Conservation (phyloP, 2,888 invertebrate species). For the Eulithis prunata region DNA sequence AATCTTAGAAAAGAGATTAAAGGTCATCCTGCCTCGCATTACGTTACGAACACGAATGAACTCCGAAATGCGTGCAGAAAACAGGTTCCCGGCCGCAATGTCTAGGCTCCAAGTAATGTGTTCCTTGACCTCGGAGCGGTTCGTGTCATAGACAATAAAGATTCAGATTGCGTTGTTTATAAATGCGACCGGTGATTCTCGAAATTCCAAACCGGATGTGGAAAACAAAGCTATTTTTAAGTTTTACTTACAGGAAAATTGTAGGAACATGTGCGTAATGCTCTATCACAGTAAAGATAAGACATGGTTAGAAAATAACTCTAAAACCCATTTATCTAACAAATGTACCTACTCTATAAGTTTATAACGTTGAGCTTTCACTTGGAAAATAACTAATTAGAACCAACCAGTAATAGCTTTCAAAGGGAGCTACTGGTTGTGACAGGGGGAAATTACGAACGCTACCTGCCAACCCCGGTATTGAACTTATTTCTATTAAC, state of each 20-base stretch:
- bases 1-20: not conserved
- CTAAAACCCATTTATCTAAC: no score
- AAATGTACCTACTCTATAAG: no score
- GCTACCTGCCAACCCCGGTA: no score
- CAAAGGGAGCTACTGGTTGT: no score
- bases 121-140: slow-evolving; percentile 29
- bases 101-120: slow-evolving; percentile 28
- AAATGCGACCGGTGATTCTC: slow-evolving; percentile 11
- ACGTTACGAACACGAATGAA: slow-evolving; percentile 4
- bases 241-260: not conserved
- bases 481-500: no score
- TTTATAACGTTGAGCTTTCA: no score
- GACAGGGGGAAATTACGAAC: no score
- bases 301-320: no score
- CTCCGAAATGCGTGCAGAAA: slow-evolving; percentile 3
- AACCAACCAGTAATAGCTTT: no score
- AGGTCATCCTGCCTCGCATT: not conserved
- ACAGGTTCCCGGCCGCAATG: slow-evolving; percentile 24
- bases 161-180: slow-evolving; percentile 18
- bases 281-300: no score
- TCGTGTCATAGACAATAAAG: slow-evolving; percentile 14
- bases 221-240: not conserved
- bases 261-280: no score
- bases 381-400: no score
- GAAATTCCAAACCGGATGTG: slow-evolving; percentile 20